Conservation (phyloP, 2,797 vertebrate species). For the Micrastur ruficollis region DNA sequence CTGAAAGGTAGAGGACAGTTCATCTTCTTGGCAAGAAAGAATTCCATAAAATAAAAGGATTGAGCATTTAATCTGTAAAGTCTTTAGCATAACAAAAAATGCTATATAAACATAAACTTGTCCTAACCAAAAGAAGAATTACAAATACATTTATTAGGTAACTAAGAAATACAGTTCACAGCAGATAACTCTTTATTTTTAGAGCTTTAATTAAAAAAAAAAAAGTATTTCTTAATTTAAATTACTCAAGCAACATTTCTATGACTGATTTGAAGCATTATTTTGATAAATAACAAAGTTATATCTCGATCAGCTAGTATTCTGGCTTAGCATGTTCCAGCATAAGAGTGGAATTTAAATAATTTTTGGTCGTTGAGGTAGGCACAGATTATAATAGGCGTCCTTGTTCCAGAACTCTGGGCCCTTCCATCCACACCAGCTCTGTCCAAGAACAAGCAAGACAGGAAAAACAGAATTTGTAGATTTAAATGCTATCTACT, state of each 20-base stretch:
- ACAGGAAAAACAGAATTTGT: background rate
- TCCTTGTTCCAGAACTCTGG: slow-evolving; percentile 93
- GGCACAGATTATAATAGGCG: slow-evolving; percentile 94
- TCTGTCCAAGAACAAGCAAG: slow-evolving; percentile 73
- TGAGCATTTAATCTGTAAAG: background rate
- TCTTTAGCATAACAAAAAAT: background rate
- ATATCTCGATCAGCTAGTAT: background rate
- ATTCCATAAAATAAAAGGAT: background rate
- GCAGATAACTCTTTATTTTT: background rate
- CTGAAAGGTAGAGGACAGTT: background rate
- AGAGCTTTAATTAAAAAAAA: background rate
- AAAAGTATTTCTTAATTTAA: background rate
- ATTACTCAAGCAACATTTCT: background rate
- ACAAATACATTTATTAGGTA: too few species aligned
- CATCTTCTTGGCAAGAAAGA: background rate
- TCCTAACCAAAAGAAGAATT: background rate
- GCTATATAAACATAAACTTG: background rate
- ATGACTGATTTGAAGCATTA: background rate
- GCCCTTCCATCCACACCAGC: slow-evolving; percentile 97
- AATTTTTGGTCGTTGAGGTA: slow-evolving; percentile 87
- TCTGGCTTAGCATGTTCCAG: background rate
- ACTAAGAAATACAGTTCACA: background rate
- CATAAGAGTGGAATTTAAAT: slow-evolving; percentile 72
- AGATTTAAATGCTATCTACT: background rate
- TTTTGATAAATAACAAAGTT: background rate